Percentiles rank a stretch among this genome's conserved stretches.
phyloP scores from a whole-genome alignment of 2,113 vertebrate species.

The Neotragus moschatus region DNA sequence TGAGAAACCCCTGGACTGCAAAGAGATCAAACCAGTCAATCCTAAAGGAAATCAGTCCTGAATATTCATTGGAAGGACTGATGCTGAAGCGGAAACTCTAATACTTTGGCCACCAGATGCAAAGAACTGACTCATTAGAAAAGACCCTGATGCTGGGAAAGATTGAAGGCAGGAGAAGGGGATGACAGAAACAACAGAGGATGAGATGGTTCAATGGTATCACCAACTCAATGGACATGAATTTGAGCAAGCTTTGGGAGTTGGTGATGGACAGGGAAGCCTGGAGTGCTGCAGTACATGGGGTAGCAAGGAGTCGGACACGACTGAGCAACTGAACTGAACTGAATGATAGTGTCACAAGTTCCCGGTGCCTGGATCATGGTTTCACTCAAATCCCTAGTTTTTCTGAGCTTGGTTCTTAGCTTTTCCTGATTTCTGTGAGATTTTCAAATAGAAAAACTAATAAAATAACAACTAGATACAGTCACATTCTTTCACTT shows the following conservation, averaged over 20 bases:
- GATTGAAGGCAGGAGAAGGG: neutral
- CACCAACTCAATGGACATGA: neutral
- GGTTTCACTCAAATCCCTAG: neutral
- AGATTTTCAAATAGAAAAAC: neutral
- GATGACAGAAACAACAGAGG: neutral
- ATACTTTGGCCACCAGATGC: neutral
- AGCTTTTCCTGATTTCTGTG: neutral
- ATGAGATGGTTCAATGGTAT: neutral
- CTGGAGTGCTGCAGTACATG: neutral
- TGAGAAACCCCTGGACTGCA: neutral
- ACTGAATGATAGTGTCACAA: neutral
- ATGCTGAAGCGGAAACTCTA: neutral
- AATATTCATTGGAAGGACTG: neutral
- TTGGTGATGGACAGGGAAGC: neutral
- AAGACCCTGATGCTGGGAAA: neutral
- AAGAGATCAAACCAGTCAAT: neutral
- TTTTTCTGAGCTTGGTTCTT: neutral
- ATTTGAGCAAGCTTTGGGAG: neutral
- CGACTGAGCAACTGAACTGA: neutral
- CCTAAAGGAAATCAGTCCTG: neutral
- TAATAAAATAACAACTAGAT: neutral
- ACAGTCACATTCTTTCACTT: neutral
- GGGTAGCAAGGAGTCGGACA: neutral
- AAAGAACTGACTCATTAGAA: neutral
- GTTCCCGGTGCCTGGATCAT: neutral